Evolutionary conservation across 1,140 invertebrate species (phyloP), one percentile per base, ranked within the genome.

Genomic region (Melanaphis sacchari): DNA sequence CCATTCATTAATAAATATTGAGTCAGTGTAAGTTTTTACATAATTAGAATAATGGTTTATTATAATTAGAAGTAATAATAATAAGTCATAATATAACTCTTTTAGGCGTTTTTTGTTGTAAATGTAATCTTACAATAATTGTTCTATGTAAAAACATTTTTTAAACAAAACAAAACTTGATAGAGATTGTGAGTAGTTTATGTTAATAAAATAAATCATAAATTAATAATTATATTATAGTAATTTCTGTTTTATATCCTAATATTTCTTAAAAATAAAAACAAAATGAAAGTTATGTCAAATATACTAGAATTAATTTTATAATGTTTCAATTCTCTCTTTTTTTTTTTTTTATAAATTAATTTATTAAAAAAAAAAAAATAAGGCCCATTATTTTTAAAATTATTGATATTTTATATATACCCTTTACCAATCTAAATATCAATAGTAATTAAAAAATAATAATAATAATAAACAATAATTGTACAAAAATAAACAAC

Each of bases 311-410:
- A 7, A 49, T 22, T 49, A 8, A 88, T 49, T 43, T n/a, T 22
- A 88, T 88, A 22, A 24, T 85, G 85, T 87, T 87, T 87, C 43
- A 87, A 43, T 87, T 76, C 4, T 76, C n/a, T n/a, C n/a, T 54
- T 54, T 54, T n/a, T 4, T n/a, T 66, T 59, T 11, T 46, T 46
- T 46, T 46, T 46, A 9, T 84, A 31, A 84, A 59, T 52, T 52
- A 38, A 89, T 90, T 66, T 90, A 90, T 41, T 66, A 26, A 90
- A 38, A 89, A 89, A 89, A 89, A 88, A 49, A 89, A 40, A 66
- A 90, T 40, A 90, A 90, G 36, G 52, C 21, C 87, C 49, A 38
- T 11, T 54, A 54, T 89, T 49, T 49, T 88, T 89, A 26, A 89
- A 54, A 11, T 52, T 49, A 26, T 52, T 52, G 40, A 54, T 41